Evolutionary conservation across 2,888 invertebrate genomes (phyloP).

Genomic region (Atrina japonica): DNA sequence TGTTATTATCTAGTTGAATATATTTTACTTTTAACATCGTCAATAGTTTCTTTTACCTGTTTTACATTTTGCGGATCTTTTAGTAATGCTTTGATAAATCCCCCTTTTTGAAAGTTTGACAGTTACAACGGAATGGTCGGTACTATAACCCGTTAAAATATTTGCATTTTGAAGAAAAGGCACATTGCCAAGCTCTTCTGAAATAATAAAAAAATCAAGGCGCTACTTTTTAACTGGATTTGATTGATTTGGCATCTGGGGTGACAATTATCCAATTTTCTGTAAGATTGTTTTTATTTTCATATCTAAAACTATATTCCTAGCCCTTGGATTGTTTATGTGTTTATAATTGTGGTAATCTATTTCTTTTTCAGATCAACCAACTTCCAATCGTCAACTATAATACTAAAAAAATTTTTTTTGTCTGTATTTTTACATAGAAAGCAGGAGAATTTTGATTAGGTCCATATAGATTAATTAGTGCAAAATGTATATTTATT

Average conservation of each 20-base stretch:
- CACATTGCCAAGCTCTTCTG: conserved; percentile 3
- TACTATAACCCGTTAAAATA: conserved; percentile 23
- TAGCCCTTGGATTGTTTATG: conserved; percentile 28
- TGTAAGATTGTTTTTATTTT: conserved; percentile 12
- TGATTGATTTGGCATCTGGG: background rate
- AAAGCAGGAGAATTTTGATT: conserved; percentile 6
- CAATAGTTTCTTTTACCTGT: conserved; percentile 3
- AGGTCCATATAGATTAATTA: conserved; percentile 22
- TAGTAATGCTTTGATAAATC: conserved; percentile 15
- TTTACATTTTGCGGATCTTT: conserved; percentile 13
- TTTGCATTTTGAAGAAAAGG: background rate
- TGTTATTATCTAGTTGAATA: too few species aligned
- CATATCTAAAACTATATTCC: conserved; percentile 9
- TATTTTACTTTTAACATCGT: too few species aligned
- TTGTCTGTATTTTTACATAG: background rate
- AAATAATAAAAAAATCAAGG: conserved; percentile 23
- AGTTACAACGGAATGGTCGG: conserved; percentile 23
- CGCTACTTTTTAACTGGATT: conserved; percentile 22
- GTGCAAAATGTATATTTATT: background rate
- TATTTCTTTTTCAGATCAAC: background rate
- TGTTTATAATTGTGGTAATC: conserved; percentile 19
- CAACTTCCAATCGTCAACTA: conserved; percentile 10
- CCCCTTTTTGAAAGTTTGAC: conserved; percentile 1
- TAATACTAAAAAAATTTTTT: background rate
- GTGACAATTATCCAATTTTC: background rate